Evolutionary conservation across 2,888 invertebrate species (phyloP).

Genomic region (Venustoraphidia nigricollis): DNA sequence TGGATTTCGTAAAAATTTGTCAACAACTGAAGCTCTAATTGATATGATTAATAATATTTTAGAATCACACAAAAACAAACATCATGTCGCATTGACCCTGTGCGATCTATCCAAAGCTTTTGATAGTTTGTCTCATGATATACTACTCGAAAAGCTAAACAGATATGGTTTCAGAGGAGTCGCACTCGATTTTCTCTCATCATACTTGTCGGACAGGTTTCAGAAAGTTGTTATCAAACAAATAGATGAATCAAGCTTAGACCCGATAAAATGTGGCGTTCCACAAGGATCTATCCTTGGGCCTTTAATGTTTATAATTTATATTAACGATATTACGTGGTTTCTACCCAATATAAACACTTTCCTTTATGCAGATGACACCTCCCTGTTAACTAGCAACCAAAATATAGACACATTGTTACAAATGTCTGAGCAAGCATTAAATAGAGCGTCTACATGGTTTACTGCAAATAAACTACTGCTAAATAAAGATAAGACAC

Average conservation of each 20-base stretch:
- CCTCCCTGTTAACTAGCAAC: too few species aligned
- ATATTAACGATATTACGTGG: slow-evolving; percentile 10
- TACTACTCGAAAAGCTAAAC: slow-evolving; percentile 7
- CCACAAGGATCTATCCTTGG: slow-evolving; percentile 13
- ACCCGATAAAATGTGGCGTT: slow-evolving; percentile 10
- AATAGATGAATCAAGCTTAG: slow-evolving; percentile 2
- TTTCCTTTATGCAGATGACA: too few species aligned
- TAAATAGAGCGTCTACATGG: too few species aligned
- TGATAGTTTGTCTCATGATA: slow-evolving; percentile 10
- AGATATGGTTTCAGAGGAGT: slow-evolving; percentile 9
- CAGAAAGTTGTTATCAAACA: slow-evolving; percentile 11
- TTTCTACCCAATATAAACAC: too few species aligned
- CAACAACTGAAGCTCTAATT: background rate
- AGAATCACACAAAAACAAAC: background rate
- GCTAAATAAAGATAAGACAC: too few species aligned
- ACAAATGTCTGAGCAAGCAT: too few species aligned
- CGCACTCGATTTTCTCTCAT: slow-evolving; percentile 9
- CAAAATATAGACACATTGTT: too few species aligned
- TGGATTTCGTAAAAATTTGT: background rate
- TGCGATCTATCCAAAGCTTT: slow-evolving; percentile 9
- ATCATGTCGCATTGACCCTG: background rate
- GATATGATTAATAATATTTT: background rate
- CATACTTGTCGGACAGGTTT: slow-evolving; percentile 9
- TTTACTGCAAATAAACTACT: too few species aligned
- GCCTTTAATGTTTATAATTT: slow-evolving; percentile 10